Conservation (phyloP, 2,888 invertebrate genomes). For the Philereme transversata region DNA sequence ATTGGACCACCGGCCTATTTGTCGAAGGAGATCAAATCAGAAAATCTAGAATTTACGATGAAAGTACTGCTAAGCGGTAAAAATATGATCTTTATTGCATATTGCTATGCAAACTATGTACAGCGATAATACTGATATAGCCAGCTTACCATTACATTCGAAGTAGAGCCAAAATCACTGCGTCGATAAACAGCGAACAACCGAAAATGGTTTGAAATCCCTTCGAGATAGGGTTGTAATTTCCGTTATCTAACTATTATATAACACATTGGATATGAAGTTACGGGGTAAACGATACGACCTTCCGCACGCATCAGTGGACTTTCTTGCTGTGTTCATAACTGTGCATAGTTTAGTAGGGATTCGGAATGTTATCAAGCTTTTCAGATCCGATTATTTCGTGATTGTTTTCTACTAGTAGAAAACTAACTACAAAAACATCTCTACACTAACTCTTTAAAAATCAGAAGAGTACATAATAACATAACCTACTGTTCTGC, state of each 20-base stretch:
- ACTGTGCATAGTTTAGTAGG: slow-evolving; percentile 16
- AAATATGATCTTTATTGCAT: slow-evolving; percentile 18
- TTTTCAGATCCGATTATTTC: no score
- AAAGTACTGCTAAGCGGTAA: slow-evolving; percentile 6
- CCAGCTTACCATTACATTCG: slow-evolving; percentile 60
- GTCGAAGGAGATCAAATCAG: slow-evolving; percentile 11
- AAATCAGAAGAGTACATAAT: no score
- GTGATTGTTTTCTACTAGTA: no score
- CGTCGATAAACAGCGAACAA: slow-evolving; percentile 30
- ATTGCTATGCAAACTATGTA: slow-evolving; percentile 26
- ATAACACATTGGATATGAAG: slow-evolving; percentile 69
- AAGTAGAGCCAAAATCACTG: slow-evolving; percentile 52
- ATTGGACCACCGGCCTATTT: slow-evolving; percentile 9
- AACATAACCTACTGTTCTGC: no score
- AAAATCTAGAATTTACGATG: slow-evolving; percentile 17
- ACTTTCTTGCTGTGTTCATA: slow-evolving; percentile 54
- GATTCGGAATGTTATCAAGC: no score
- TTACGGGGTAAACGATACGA: slow-evolving; percentile 74
- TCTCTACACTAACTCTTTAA: no score
- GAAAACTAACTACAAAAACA: no score
- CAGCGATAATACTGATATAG: slow-evolving; percentile 55
- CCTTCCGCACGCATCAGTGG: slow-evolving; percentile 70
- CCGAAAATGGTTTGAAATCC: slow-evolving; percentile 47
- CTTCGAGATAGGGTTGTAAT: slow-evolving; percentile 48
- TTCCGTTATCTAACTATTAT: slow-evolving; percentile 60